Conservation (phyloP, 1,140 invertebrate genomes). For the Drosophila sp. region DNA sequence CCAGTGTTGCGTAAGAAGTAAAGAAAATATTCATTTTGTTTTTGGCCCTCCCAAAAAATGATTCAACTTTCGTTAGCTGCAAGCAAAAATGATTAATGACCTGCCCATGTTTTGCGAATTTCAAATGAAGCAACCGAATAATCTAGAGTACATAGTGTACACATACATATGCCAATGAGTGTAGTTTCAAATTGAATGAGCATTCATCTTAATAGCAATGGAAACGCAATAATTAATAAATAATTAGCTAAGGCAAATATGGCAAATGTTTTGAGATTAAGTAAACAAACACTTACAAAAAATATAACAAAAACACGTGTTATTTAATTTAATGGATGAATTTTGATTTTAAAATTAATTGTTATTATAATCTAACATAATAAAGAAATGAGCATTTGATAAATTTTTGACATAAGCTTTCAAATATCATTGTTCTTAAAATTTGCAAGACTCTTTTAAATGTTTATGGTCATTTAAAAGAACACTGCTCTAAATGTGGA, state of each 20-base stretch:
- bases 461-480: too few relatives aligned
- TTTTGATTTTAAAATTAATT: too few relatives aligned
- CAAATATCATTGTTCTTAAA: too few relatives aligned
- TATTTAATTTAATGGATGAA: too few relatives aligned
- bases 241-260: not conserved
- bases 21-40: constrained; percentile 81
- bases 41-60: constrained; percentile 42
- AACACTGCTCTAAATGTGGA: too few relatives aligned
- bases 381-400: too few relatives aligned
- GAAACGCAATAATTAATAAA: not conserved
- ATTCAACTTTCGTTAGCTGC: constrained; percentile 70
- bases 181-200: constrained; percentile 7
- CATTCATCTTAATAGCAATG: constrained; percentile 6
- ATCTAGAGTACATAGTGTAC: not conserved
- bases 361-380: too few relatives aligned
- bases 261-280: not conserved
- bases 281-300: not conserved
- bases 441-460: too few relatives aligned
- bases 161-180: constrained; percentile 3
- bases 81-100: constrained; percentile 73
- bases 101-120: constrained; percentile 62
- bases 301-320: too few relatives aligned
- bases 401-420: too few relatives aligned
- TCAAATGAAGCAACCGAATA: constrained; percentile 52
- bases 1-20: constrained; percentile 79